Evolutionary conservation across 2,797 vertebrate genomes (phyloP).

Genomic region (Gymnopithys bicolor): DNA sequence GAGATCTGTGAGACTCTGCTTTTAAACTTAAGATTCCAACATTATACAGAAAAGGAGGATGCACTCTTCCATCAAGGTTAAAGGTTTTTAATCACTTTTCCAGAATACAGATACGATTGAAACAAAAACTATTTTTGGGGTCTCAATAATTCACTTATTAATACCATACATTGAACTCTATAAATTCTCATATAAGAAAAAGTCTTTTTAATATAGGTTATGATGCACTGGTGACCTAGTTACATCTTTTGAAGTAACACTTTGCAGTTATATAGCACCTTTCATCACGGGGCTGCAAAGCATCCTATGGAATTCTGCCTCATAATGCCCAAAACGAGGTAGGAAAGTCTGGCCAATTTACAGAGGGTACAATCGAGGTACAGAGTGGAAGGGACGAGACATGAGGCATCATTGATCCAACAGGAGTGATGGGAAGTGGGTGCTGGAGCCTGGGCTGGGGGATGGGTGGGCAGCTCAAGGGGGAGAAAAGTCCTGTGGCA

Average conservation of each 20-base stretch:
- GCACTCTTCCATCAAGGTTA: slow-evolving; percentile 12
- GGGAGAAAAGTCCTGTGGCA: neutral
- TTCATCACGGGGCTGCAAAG: slow-evolving; percentile 42
- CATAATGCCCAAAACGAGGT: slow-evolving; percentile 56
- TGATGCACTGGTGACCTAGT: slow-evolving; percentile 22
- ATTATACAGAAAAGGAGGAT: slow-evolving; percentile 1
- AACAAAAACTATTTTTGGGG: slow-evolving; percentile 39
- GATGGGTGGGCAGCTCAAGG: neutral
- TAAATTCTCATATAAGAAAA: slow-evolving; percentile 52
- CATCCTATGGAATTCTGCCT: slow-evolving; percentile 33
- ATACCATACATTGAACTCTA: slow-evolving; percentile 57
- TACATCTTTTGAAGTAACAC: slow-evolving; percentile 14
- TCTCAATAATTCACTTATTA: slow-evolving; percentile 50
- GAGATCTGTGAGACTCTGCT: neutral
- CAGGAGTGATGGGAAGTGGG: accelerated
- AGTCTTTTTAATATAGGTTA: slow-evolving; percentile 14
- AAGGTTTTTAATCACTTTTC: slow-evolving; percentile 61
- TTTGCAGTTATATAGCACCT: slow-evolving; percentile 63
- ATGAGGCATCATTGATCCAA: neutral
- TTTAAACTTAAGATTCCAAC: neutral
- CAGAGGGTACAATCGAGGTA: neutral
- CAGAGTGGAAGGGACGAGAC: neutral
- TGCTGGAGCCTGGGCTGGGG: accelerated
- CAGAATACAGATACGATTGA: slow-evolving; percentile 47
- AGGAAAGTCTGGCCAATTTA: slow-evolving; percentile 37